Percentiles rank a stretch among this genome's conserved stretches.
phyloP scores from a whole-genome alignment of 2,888 invertebrate species.

The Andricus curvator region DNA sequence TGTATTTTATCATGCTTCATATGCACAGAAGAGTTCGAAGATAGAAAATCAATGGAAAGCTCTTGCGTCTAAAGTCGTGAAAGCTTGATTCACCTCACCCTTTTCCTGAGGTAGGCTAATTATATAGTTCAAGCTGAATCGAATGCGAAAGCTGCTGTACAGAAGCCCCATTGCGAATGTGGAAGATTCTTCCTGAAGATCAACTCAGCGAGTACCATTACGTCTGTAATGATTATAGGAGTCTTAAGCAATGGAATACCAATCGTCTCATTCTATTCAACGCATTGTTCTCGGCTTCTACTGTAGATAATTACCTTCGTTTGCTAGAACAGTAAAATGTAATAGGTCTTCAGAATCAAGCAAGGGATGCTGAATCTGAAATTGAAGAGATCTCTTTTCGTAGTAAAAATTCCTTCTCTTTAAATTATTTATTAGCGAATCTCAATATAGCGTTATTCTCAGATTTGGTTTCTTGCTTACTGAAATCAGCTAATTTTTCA shows the following conservation, averaged over 20 bases:
- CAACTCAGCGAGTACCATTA: constrained; percentile 55
- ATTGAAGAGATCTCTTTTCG: background rate
- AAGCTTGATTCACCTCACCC: constrained; percentile 16
- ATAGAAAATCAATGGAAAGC: constrained; percentile 12
- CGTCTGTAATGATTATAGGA: constrained; percentile 34
- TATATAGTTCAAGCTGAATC: constrained; percentile 15
- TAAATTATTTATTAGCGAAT: background rate
- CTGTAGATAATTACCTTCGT: background rate
- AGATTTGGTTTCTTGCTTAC: background rate
- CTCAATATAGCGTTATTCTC: background rate
- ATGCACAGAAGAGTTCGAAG: background rate
- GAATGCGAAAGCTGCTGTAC: background rate
- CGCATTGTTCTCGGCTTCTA: constrained; percentile 11
- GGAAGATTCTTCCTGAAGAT: constrained; percentile 49
- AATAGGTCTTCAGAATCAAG: background rate
- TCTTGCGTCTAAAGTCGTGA: background rate
- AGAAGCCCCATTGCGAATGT: constrained; percentile 41
- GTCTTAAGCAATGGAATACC: constrained; percentile 17
- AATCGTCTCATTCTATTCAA: background rate
- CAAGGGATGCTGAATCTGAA: background rate
- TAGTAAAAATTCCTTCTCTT: background rate
- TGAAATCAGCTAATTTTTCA: background rate
- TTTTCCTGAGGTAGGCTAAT: background rate
- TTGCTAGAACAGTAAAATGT: background rate
- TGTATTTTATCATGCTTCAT: background rate